These are phyloP conservation scores for Sebastes kiyomatsui DNA, from an alignment of 2,797 vertebrate genomes.

Conservation along the genomic window DNA sequence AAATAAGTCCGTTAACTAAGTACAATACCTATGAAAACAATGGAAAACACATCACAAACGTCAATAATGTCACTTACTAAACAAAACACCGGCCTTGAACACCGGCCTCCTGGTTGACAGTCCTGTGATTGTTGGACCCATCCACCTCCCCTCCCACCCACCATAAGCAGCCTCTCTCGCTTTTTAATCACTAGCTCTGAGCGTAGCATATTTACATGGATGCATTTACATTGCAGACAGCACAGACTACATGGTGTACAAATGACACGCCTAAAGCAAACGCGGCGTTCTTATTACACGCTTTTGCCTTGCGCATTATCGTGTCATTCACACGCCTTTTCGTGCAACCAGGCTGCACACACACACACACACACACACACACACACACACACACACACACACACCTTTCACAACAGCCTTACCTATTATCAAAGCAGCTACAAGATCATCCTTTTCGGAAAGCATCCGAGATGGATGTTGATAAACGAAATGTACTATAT, in stretches of 20 bases:
- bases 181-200: background rate
- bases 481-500: conserved; percentile 47
- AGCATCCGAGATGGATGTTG: conserved; percentile 13
- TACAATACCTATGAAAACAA: too few species aligned
- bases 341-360: background rate
- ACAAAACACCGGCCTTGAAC: too few species aligned
- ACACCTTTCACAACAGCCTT: background rate
- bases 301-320: background rate
- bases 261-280: background rate
- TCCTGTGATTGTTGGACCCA: background rate
- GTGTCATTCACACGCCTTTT: background rate
- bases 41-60: too few species aligned
- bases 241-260: background rate
- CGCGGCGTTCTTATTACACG: background rate
- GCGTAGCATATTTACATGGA: background rate
- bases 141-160: background rate
- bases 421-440: conserved; percentile 6
- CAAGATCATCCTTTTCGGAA: conserved; percentile 29
- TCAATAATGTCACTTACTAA: too few species aligned
- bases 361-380: background rate
- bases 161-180: background rate
- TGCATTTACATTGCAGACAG: background rate
- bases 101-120: background rate
- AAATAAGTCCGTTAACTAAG: too few species aligned
- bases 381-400: background rate